A percentile compares a stretch with the other conserved stretches of the same genome.
These are phyloP conservation scores for Grallaria varia DNA, from an alignment of 2,113 vertebrate species.

Conservation along the genomic window DNA sequence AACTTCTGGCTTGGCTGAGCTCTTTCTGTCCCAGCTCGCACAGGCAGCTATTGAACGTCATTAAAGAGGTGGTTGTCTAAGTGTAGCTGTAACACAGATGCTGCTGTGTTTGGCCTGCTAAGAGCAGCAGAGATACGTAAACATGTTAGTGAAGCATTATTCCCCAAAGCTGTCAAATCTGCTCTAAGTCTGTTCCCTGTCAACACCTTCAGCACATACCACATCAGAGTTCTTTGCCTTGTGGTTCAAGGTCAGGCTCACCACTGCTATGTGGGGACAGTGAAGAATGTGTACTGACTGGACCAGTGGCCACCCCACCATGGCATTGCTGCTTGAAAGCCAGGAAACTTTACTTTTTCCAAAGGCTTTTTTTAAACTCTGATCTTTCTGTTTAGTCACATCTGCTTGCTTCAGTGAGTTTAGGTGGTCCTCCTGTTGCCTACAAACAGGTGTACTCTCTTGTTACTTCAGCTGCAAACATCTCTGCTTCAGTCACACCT, in stretches of 20 bases:
- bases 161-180: not conserved
- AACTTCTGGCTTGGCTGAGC: not conserved
- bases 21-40: not conserved
- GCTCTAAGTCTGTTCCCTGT: not conserved
- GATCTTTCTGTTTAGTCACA: not conserved
- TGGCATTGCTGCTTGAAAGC: not conserved
- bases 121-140: not conserved
- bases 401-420: not conserved
- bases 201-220: not conserved
- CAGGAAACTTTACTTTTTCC: not conserved
- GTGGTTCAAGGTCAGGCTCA: not conserved
- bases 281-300: not conserved
- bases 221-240: not conserved
- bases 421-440: not conserved
- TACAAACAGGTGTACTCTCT: too few relatives aligned
- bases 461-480: not conserved
- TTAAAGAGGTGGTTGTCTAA: not conserved
- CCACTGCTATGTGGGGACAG: not conserved
- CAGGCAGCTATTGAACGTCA: not conserved
- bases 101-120: not conserved
- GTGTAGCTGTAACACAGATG: not conserved
- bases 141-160: not conserved
- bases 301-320: not conserved
- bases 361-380: not conserved
- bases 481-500: not conserved